Evolutionary conservation across 2,888 invertebrate species (phyloP).

Genomic region (Osmoderma eremita): DNA sequence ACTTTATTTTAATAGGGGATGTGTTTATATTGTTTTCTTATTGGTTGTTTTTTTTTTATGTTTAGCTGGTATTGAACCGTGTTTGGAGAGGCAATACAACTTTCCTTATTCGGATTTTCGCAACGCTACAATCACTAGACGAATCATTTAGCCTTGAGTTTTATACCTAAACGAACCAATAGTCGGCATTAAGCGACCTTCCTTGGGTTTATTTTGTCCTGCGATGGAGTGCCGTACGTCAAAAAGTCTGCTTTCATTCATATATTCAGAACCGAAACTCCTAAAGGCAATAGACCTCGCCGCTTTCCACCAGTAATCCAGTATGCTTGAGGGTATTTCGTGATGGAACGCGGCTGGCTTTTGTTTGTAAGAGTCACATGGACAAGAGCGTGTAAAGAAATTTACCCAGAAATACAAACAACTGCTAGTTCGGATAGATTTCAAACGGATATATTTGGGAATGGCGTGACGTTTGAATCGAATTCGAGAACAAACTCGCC

Average conservation of each 20-base stretch:
- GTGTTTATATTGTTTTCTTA: neutral
- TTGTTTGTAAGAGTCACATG: conserved; percentile 32
- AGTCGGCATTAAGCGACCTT: conserved; percentile 22
- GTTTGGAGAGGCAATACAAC: conserved; percentile 15
- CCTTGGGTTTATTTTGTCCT: conserved; percentile 29
- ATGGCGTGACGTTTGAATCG: conserved; percentile 12
- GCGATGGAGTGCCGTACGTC: conserved; percentile 23
- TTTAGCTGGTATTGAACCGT: conserved; percentile 5
- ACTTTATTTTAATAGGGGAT: neutral
- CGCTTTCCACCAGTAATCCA: conserved; percentile 26
- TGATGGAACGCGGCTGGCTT: conserved; percentile 34
- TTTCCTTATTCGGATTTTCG: conserved; percentile 20
- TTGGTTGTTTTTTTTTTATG: conserved; percentile 16
- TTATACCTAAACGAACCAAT: conserved; percentile 5
- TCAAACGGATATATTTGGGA: neutral
- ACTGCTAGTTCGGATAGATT: conserved; percentile 3
- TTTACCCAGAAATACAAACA: conserved; percentile 18
- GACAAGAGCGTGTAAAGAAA: conserved; percentile 14
- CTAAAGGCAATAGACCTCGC: conserved; percentile 29
- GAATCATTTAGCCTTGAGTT: conserved; percentile 23
- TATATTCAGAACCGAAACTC: conserved; percentile 29
- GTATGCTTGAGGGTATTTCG: conserved; percentile 32
- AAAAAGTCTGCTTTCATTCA: conserved; percentile 33
- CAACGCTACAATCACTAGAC: conserved; percentile 16
- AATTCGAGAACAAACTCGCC: neutral